These are phyloP conservation scores for Periparus ater DNA, from an alignment of 2,797 vertebrate genomes.

Conservation along the genomic window DNA sequence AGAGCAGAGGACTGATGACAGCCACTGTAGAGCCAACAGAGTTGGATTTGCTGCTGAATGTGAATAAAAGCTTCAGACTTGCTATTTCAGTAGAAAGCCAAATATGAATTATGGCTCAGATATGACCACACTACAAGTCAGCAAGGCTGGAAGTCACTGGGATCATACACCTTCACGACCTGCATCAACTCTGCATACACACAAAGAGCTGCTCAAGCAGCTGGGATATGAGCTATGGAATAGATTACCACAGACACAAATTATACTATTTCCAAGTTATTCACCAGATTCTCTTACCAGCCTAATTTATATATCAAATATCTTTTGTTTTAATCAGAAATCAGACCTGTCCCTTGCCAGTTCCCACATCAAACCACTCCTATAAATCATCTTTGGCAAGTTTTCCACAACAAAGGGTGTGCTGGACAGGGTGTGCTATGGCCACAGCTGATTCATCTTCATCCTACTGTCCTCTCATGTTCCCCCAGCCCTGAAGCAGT, in stretches of 20 bases:
- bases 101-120: background rate
- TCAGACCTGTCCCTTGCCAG: background rate
- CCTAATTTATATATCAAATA: background rate
- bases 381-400: background rate
- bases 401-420: background rate
- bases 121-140: background rate
- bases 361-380: background rate
- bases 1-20: background rate
- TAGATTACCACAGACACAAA: background rate
- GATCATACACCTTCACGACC: background rate
- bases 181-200: background rate
- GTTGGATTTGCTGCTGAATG: background rate
- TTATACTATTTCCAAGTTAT: background rate
- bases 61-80: background rate
- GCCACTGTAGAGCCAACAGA: background rate
- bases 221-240: background rate
- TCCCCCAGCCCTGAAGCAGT: background rate
- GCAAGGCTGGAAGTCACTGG: background rate
- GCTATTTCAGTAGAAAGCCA: background rate
- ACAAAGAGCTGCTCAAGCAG: background rate
- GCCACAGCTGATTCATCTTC: background rate
- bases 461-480: background rate
- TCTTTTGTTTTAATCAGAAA: background rate
- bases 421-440: background rate
- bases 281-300: background rate